Percentiles rank a stretch among this genome's conserved stretches.
These are phyloP conservation scores for Okapia johnstoni DNA, from an alignment of 2,113 vertebrate species.

Conservation along the genomic window DNA sequence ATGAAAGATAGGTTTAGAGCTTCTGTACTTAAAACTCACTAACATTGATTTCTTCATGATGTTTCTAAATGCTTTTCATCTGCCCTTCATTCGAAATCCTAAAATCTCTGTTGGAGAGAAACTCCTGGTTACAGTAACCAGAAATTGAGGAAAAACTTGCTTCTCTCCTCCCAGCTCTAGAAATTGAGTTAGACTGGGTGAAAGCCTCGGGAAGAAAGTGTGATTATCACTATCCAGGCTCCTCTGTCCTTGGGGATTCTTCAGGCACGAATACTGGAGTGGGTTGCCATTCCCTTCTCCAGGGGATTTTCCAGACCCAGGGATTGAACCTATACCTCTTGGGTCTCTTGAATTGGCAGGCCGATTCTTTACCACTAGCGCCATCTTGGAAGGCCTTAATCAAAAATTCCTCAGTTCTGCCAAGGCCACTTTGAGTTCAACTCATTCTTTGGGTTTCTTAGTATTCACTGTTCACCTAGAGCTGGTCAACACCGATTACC, in stretches of 20 bases:
- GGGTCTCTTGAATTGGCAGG: neutral
- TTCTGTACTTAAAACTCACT: neutral
- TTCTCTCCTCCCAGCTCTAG: neutral
- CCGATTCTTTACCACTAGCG: neutral
- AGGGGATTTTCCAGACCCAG: neutral
- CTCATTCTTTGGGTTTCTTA: neutral
- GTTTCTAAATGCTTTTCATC: neutral
- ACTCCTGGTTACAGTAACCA: neutral
- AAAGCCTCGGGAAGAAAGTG: neutral
- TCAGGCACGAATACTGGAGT: neutral
- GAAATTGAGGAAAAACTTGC: neutral
- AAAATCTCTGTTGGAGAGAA: neutral
- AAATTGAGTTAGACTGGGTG: neutral
- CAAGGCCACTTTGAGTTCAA: neutral
- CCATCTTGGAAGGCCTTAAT: neutral
- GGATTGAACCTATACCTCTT: neutral
- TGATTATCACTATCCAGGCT: neutral
- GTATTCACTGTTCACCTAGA: neutral
- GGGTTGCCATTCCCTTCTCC: neutral
- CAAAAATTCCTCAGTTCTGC: neutral
- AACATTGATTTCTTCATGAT: neutral
- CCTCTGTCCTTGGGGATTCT: neutral
- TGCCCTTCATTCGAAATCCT: neutral
- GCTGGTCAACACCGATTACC: fast-evolving
- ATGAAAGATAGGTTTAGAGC: neutral